Percentiles rank a stretch among this genome's conserved stretches.
Evolutionary conservation across 2,888 invertebrate species (phyloP).

Genomic region (Colostygia pectinataria): DNA sequence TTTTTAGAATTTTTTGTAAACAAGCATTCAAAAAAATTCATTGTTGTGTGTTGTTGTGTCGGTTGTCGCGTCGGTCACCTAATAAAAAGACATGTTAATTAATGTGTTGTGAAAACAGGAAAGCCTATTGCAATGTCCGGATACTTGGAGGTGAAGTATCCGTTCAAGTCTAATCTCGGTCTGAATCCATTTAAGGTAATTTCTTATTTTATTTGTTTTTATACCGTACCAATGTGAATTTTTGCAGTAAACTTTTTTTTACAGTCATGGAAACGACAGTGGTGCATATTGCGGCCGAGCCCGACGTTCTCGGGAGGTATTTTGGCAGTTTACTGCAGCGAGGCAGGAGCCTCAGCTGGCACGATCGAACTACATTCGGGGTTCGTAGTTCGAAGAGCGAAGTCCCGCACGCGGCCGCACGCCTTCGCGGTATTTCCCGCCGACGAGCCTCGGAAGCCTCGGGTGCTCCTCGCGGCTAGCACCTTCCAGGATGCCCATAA

Average conservation of each 20-base stretch:
- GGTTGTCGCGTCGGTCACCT: slow-evolving; percentile 34
- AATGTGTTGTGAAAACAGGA: slow-evolving; percentile 29
- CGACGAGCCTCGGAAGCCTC: slow-evolving; percentile 82
- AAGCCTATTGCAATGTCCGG: slow-evolving; percentile 66
- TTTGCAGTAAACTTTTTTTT: slow-evolving; percentile 34
- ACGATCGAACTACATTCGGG: slow-evolving; percentile 82
- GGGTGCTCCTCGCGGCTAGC: slow-evolving; percentile 85
- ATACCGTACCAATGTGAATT: not conserved
- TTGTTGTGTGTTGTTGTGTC: slow-evolving; percentile 30
- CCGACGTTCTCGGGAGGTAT: slow-evolving; percentile 80
- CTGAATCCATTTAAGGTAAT: slow-evolving; percentile 85
- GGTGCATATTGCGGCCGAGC: slow-evolving; percentile 84
- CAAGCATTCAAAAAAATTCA: slow-evolving; percentile 4
- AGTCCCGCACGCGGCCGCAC: slow-evolving; percentile 86
- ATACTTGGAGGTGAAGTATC: slow-evolving; percentile 85
- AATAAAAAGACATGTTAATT: slow-evolving; percentile 30
- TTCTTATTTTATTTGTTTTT: slow-evolving; percentile 4
- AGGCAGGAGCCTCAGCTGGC: slow-evolving; percentile 72
- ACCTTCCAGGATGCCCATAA: slow-evolving; percentile 85
- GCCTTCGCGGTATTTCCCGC: slow-evolving; percentile 87
- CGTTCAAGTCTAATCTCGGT: slow-evolving; percentile 82
- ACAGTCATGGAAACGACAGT: slow-evolving; percentile 86
- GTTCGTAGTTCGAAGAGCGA: slow-evolving; percentile 84
- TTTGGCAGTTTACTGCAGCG: slow-evolving; percentile 81
- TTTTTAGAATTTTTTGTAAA: slow-evolving; percentile 20